Evolutionary conservation across 2,797 vertebrate genomes (phyloP), one percentile per base, ranked within the genome.

Genomic region (Arctocebus calabarensis): DNA sequence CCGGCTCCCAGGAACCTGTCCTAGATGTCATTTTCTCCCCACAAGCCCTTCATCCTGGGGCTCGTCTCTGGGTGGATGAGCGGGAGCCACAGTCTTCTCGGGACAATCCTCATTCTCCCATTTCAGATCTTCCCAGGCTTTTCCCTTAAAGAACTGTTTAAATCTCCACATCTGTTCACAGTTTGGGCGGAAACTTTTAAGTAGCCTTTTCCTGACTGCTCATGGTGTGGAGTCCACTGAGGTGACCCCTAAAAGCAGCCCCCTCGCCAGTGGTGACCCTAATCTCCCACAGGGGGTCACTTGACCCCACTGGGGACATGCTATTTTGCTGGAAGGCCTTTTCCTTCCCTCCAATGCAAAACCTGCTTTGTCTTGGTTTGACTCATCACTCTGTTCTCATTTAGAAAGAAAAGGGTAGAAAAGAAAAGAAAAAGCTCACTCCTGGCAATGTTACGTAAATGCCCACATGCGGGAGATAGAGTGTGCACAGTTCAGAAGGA

Each of bases 391-490:
- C 94, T n/a, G 22, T 75, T 89, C 1, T 0, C 29, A 52, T 70
- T 29, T 88, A 62, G 14, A 66, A 74, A 87, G 12, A 25, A 23
- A 14, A 6, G 4, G 0, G 23, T 45, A 43, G 37, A 25, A 62
- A 57, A 7, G 37, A 19, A 25, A 7, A 32, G 19, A 22, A 19
- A 29, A 19, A 22, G 5, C 73, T 34, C 3, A 16, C 90, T 71
- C 68, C n/a, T 16, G 77, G 64, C 79, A 74, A 48, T 62, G 75
- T 87, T 94, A 19, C 61, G 96, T 87, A 11, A 81, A 87, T 45
- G 0, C 0, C 14, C 4, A 5, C 13, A 5, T 4, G 32, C 90
- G 75, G 23, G 59, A 77, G 52, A 64, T 34, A 87, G 85, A 87
- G 83, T 68, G 59, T 61, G 23, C 8, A 2, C n/a, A 7, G 70